phyloP scores from a whole-genome alignment of 2,888 invertebrate species.

The Imbricaverruca yamaguchii region DNA sequence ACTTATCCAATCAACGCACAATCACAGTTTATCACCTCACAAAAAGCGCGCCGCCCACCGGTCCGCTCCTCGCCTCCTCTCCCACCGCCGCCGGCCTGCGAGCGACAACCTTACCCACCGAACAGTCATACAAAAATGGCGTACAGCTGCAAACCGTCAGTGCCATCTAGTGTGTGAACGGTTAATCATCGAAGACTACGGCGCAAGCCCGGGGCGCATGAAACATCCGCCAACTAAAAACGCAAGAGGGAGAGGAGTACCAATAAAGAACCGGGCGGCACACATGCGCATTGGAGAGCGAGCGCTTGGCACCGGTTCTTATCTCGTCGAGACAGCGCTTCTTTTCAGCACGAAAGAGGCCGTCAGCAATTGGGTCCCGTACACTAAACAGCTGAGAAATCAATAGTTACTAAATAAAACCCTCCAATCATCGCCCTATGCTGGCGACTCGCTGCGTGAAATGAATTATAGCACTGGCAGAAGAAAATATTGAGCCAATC shows the following conservation, averaged over 20 bases:
- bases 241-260: conserved; percentile 4
- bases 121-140: conserved; percentile 1
- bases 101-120: not conserved
- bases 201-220: conserved; percentile 5
- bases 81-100: not conserved
- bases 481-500: conserved; percentile 11
- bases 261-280: not conserved
- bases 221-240: conserved; percentile 2
- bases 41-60: not conserved
- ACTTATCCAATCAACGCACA: no score
- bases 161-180: conserved; percentile 15
- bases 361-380: not conserved
- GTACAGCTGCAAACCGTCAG: conserved; percentile 5
- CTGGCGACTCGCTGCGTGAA: not conserved
- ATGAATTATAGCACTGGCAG: not conserved
- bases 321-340: not conserved
- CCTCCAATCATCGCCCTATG: not conserved
- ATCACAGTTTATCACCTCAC: no score
- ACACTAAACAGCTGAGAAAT: conserved; percentile 15
- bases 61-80: not conserved
- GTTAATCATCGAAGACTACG: not conserved
- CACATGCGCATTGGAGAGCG: conserved; percentile 10
- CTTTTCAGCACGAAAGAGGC: not conserved
- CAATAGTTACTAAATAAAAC: conserved; percentile 15
- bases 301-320: not conserved